Evolutionary conservation across 2,888 invertebrate genomes (phyloP), one percentile per base, ranked within the genome.

Genomic region (Muschampia plurimacula): DNA sequence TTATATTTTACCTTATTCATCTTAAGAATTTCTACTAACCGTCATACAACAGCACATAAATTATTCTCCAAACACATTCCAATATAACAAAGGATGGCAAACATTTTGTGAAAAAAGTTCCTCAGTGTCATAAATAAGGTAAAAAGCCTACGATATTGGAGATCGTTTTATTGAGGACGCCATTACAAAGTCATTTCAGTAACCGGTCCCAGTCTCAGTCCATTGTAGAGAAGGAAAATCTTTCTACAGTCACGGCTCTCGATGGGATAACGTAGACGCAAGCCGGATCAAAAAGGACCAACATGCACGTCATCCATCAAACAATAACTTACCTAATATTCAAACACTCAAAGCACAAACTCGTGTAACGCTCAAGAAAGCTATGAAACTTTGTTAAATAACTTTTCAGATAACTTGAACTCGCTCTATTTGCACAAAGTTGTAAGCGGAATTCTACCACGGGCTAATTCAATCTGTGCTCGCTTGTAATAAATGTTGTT

Each of bases 301-400:
- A 91, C 80, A 81, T 83, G 77, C 80, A 77, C 80, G 74, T 72
- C 83, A 75, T 79, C 82, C 81, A 81, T 76, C 86, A 86, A 84
- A 85, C 86, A 81, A 93, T 86, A 89, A 90, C 86, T 88, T 85
- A 90, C 90, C 86, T 84, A 92, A 92, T 88, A 65, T 82, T 80
- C 80, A 75, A 81, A 81, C 79, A 76, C 84, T 83, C 85, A 92
- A 82, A 89, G 91, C 86, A 79, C 87, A 91, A 89, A 90, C 86
- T 93, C 88, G 83, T 80, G 79, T 83, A 82, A 84, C 90, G 79
- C 78, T 84, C 85, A 86, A 90, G 90, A 93, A 93, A 92, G 93
- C 93, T 93, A 93, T 93, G 94, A 94, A 94, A 94, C 94, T 94
- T 94, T 94, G 94, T 94, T 94, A 93, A 94, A 93, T 94, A 94